Evolutionary conservation across 2,797 vertebrate species (phyloP).

Genomic region (Etheostoma nigrum): DNA sequence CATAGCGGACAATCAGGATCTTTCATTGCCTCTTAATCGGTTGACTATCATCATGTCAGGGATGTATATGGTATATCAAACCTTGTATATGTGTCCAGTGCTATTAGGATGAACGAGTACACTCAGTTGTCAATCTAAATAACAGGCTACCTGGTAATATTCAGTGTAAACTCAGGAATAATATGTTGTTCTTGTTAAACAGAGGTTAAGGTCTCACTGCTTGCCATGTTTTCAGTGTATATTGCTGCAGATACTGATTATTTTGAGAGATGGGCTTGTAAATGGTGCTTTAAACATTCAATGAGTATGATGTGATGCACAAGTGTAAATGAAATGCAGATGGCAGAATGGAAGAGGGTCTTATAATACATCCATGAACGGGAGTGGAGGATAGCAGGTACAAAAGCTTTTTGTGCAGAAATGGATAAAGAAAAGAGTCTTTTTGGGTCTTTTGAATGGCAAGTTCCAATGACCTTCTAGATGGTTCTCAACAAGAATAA

Average conservation of each 20-base stretch:
- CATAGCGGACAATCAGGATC: constrained; percentile 48
- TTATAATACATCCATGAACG: no score
- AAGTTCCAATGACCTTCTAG: no score
- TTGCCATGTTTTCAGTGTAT: not conserved
- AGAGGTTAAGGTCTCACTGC: constrained; percentile 1
- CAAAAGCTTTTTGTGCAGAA: no score
- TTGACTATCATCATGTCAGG: constrained; percentile 46
- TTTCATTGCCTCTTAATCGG: constrained; percentile 53
- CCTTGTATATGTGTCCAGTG: constrained; percentile 21
- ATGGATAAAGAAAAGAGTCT: no score
- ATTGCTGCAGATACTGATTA: not conserved
- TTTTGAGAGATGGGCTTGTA: constrained; percentile 15
- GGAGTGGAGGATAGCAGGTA: no score
- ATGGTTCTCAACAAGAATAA: no score
- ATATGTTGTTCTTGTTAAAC: not conserved
- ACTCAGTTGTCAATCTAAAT: constrained; percentile 14
- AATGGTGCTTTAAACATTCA: constrained; percentile 17
- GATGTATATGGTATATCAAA: constrained; percentile 44
- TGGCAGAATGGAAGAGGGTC: no score
- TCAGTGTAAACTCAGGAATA: not conserved
- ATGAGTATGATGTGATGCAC: not conserved
- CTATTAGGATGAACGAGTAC: constrained; percentile 23
- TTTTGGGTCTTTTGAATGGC: no score
- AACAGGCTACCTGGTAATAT: constrained; percentile 2
- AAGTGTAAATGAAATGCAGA: not conserved